Percentiles rank a stretch among this genome's conserved stretches.
Evolutionary conservation across 2,113 vertebrate genomes (phyloP).

Genomic region (Otocyon megalotis): DNA sequence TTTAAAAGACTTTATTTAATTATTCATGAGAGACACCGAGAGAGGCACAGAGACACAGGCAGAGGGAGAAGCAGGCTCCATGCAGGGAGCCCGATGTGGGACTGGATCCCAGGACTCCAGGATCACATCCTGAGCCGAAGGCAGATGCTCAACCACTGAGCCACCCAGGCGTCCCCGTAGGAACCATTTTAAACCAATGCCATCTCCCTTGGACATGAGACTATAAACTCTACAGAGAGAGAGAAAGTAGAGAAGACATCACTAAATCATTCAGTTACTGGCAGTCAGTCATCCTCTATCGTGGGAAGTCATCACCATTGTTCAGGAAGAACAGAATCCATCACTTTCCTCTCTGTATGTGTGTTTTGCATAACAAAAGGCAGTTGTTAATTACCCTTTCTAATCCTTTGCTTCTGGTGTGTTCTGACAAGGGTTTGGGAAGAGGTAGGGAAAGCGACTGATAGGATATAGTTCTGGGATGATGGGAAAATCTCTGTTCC

Average conservation of each 20-base stretch:
- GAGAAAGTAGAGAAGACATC: neutral
- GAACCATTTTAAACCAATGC: neutral
- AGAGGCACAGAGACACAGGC: too few relatives aligned
- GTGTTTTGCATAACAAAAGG: neutral
- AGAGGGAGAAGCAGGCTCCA: too few relatives aligned
- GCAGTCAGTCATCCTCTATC: neutral
- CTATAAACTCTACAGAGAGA: neutral
- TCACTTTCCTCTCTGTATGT: neutral
- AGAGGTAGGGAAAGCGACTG: neutral
- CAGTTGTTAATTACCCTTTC: neutral
- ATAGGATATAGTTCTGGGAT: neutral
- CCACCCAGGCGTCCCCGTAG: neutral
- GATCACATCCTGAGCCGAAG: too few relatives aligned
- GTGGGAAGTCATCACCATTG: neutral
- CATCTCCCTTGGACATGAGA: neutral
- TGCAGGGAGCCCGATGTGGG: too few relatives aligned
- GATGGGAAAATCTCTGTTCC: neutral
- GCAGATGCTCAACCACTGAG: too few relatives aligned
- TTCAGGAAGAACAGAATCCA: neutral
- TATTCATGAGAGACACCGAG: too few relatives aligned
- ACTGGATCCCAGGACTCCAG: too few relatives aligned
- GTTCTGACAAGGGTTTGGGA: neutral
- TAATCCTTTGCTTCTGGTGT: neutral
- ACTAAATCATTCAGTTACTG: neutral
- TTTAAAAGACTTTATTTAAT: too few relatives aligned